Conservation (phyloP, 2,113 vertebrate genomes). For the Sphaerodactylus townsendi region DNA sequence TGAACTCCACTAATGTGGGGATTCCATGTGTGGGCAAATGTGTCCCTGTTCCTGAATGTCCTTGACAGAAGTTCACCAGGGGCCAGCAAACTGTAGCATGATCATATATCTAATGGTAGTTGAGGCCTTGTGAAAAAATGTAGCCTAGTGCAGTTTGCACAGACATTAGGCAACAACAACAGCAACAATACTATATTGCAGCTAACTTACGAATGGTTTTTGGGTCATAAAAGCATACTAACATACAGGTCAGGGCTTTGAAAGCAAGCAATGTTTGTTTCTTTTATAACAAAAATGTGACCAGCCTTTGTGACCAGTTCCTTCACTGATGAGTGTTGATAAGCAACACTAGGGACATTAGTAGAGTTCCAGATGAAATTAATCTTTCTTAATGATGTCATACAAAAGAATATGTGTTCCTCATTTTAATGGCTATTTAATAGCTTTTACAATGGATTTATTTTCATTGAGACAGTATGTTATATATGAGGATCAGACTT, state of each 20-base stretch:
- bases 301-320: constrained; percentile 59
- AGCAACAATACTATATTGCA: constrained; percentile 53
- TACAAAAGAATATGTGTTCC: constrained; percentile 7
- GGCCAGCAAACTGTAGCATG: constrained; percentile 29
- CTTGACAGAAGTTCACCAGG: constrained; percentile 45
- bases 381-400: constrained; percentile 53
- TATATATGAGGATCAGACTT: neutral
- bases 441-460: constrained; percentile 7
- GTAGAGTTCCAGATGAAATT: constrained; percentile 49
- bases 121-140: constrained; percentile 54
- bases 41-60: constrained; percentile 13
- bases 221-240: constrained; percentile 4
- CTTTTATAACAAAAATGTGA: constrained; percentile 58
- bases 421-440: constrained; percentile 40
- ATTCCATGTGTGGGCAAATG: neutral
- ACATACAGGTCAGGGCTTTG: constrained; percentile 66
- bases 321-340: constrained; percentile 60
- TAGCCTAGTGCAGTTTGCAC: constrained; percentile 28
- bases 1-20: neutral
- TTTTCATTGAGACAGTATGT: neutral
- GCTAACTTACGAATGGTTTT: constrained; percentile 64
- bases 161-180: constrained; percentile 36
- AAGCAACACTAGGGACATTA: constrained; percentile 42
- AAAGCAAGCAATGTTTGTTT: constrained; percentile 68
- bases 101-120: constrained; percentile 42